Evolutionary conservation across 2,113 vertebrate species (phyloP).

Genomic region (Alligator sinensis): DNA sequence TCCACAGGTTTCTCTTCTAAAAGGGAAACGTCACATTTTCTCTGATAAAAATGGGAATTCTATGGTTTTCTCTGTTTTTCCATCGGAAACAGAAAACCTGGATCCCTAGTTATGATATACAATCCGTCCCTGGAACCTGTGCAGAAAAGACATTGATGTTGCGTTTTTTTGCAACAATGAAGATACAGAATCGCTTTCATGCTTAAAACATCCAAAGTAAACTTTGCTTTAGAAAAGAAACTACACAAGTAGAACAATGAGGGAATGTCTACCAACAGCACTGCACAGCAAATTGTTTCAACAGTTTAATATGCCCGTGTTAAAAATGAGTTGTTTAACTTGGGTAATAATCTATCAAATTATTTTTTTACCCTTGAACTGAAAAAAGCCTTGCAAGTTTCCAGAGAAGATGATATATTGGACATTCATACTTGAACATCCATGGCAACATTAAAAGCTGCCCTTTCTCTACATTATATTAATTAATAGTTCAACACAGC

Average conservation of each 20-base stretch:
- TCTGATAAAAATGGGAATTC: background rate
- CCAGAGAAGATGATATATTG: conserved; percentile 40
- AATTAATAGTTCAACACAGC: conserved; percentile 48
- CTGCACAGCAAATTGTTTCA: conserved; percentile 57
- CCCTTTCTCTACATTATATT: conserved; percentile 56
- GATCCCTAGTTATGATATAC: too few species aligned
- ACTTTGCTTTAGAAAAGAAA: conserved; percentile 59
- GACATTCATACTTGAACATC: conserved; percentile 16
- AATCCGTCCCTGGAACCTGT: too few species aligned
- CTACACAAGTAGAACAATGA: conserved; percentile 60
- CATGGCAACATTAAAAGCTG: conserved; percentile 61
- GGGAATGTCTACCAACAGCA: conserved; percentile 60
- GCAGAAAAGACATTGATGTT: too few species aligned
- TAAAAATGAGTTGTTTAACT: conserved; percentile 50
- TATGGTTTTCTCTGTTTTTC: too few species aligned
- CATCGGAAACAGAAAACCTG: too few species aligned
- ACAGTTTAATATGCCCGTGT: conserved; percentile 49
- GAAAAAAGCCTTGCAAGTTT: conserved; percentile 55
- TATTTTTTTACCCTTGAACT: conserved; percentile 65
- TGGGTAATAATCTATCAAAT: conserved; percentile 63
- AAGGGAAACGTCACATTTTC: conserved; percentile 54
- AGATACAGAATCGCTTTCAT: conserved; percentile 67
- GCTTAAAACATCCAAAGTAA: conserved; percentile 72
- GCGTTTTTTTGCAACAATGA: conserved; percentile 29
- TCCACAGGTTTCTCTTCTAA: background rate